A percentile compares a stretch with the other conserved stretches of the same genome.
Evolutionary conservation across 2,113 vertebrate genomes (phyloP).

Genomic region (Istiophorus platypterus): DNA sequence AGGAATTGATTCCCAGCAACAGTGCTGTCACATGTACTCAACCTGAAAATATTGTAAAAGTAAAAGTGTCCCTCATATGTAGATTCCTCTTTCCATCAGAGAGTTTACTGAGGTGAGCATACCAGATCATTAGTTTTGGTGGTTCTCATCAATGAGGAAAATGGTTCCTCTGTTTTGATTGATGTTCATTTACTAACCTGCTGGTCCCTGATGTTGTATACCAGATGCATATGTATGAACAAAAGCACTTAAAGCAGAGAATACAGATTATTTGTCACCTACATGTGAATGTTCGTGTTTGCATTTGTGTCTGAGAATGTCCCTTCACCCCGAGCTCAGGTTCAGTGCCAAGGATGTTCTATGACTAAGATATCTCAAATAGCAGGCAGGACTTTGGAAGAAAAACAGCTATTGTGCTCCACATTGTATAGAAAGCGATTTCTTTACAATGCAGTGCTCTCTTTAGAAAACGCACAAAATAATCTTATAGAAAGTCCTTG

Average conservation of each 20-base stretch:
- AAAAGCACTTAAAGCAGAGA: conserved; percentile 10
- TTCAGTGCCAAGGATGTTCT: conserved; percentile 37
- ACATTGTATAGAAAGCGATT: conserved; percentile 36
- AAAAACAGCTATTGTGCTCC: conserved; percentile 25
- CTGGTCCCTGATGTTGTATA: conserved; percentile 27
- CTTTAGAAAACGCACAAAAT: conserved; percentile 27
- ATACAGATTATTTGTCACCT: conserved; percentile 2
- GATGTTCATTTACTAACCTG: conserved; percentile 62
- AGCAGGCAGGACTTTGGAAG: conserved; percentile 16
- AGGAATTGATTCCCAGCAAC: conserved; percentile 67
- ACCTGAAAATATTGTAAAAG: conserved; percentile 61
- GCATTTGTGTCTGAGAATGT: conserved; percentile 42
- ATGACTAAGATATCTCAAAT: conserved; percentile 30
- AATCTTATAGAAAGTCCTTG: conserved; percentile 36
- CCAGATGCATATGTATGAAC: conserved; percentile 39
- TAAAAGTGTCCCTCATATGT: conserved; percentile 37
- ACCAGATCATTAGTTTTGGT: background rate
- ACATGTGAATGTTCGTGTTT: conserved; percentile 29
- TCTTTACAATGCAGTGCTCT: conserved; percentile 23
- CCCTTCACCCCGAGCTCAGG: conserved; percentile 30
- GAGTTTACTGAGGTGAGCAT: conserved; percentile 5
- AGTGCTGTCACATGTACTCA: conserved; percentile 61
- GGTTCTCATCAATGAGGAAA: conserved; percentile 27
- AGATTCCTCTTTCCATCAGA: conserved; percentile 27
- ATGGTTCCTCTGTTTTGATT: conserved; percentile 25